Evolutionary conservation across 2,888 invertebrate species (phyloP), one percentile per base, ranked within the genome.

Genomic region (Leptogaster cylindrica): DNA sequence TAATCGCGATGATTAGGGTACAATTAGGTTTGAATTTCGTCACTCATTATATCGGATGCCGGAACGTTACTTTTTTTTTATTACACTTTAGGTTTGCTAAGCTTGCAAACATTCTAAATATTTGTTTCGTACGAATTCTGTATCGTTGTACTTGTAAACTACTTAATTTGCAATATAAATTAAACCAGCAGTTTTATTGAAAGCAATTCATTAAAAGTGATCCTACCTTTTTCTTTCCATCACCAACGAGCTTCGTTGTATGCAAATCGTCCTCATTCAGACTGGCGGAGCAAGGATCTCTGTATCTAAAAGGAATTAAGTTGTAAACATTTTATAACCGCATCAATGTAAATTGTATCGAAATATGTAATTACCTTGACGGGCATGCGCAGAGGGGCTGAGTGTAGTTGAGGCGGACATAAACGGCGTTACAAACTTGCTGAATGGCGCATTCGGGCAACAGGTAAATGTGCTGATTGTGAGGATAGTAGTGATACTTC

Each of bases 361-460:
- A 44, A 44, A 39, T 61, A 65, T 6, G 41, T 50, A 71, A 74
- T 77, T 75, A 81, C 81, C 93, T 86, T 72, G 91, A 88, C 48
- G 95, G 93, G 82, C 95, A 95, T 70, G 94, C 93, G 82, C 95
- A 95, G 70, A 95, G 83, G 3, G 94, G 95, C 80, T 95, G 95
- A 55, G 94, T 95, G 83, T 93, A 93, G 83, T 95, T 95, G 72
- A 95, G 83, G 68, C 95, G 85, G 67, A 94, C 92, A 83, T 95
- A 95, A 70, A 95, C 94, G 1, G 95, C 95, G 80, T 94, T 95
- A 83, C 95, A 95, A 73, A 88, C 92, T 85, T 95, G 95, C 83
- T 95, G 95, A 75, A 95, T 92, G 72, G 95, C 95, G 82, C 95
- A 95, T 83, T 95, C 95, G 71, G 95, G 95, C 74, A 95, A 84